These are phyloP conservation scores for Chondrosia reniformis DNA, from an alignment of 37 sponge, comb jelly and placozoan species.

Conservation along the genomic window DNA sequence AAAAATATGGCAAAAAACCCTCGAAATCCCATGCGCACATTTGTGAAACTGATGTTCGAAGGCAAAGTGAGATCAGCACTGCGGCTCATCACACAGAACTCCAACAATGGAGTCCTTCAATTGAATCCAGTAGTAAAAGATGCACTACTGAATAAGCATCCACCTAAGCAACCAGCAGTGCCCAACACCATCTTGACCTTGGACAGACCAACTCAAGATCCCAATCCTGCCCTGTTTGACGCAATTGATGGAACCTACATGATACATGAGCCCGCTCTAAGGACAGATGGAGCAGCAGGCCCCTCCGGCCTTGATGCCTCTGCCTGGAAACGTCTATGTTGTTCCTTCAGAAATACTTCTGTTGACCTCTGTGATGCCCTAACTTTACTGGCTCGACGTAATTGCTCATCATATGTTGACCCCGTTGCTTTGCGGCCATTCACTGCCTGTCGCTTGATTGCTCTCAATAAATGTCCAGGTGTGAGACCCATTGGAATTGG, in stretches of 20 bases:
- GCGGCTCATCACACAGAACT: no score
- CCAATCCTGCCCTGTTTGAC: neutral
- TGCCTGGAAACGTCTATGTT: neutral
- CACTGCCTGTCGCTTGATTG: constrained; percentile 12
- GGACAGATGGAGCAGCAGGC: neutral
- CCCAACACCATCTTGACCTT: neutral
- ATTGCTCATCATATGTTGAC: constrained; percentile 1
- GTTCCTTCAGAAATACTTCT: constrained; percentile 14
- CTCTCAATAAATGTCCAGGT: constrained; percentile 16
- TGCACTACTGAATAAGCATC: neutral
- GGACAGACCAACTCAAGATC: neutral
- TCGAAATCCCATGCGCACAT: no score
- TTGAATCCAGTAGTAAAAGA: neutral
- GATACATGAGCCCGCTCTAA: neutral
- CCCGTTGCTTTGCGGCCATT: neutral
- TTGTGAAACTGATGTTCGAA: no score
- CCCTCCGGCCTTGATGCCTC: neutral
- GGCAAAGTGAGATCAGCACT: no score
- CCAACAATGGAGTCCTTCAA: no score
- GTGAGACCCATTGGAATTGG: constrained; percentile 25
- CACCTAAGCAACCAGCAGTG: neutral
- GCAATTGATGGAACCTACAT: constrained; percentile 1
- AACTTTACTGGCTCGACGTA: neutral
- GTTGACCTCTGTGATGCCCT: constrained; percentile 11
- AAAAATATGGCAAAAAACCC: no score